These are phyloP conservation scores for Drepana arcuata DNA, from an alignment of 1,140 invertebrate genomes.

Conservation along the genomic window DNA sequence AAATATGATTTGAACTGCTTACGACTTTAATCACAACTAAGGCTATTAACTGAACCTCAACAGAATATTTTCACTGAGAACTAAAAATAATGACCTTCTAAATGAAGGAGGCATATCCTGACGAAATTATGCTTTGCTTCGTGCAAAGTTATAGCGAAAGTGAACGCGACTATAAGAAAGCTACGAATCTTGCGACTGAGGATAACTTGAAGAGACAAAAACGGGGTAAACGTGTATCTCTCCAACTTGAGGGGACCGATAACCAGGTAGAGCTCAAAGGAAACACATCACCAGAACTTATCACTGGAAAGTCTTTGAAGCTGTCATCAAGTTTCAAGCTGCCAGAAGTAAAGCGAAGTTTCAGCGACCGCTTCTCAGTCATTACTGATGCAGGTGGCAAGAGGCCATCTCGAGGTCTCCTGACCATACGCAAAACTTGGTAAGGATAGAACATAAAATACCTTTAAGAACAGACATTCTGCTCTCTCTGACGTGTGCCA, in stretches of 20 bases:
- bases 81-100: conserved; percentile 55
- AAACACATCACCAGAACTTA: conserved; percentile 21
- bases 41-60: too few relatives aligned
- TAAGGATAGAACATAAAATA: conserved; percentile 41
- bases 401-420: conserved; percentile 39
- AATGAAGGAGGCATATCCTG: conserved; percentile 62
- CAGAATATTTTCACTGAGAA: too few relatives aligned
- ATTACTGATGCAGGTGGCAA: conserved; percentile 44
- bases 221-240: conserved; percentile 28
- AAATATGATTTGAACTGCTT: too few relatives aligned
- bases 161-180: conserved; percentile 34
- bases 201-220: conserved; percentile 22
- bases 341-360: conserved; percentile 57
- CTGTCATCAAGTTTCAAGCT: conserved; percentile 32
- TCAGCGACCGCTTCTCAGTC: conserved; percentile 59
- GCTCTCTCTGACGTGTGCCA: too few relatives aligned
- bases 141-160: conserved; percentile 55
- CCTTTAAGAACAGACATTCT: too few relatives aligned
- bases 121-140: conserved; percentile 67
- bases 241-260: conserved; percentile 9
- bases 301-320: conserved; percentile 40
- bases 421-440: conserved; percentile 64
- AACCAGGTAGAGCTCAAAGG: conserved; percentile 5
- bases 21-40: too few relatives aligned
- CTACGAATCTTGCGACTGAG: conserved; percentile 18